Evolutionary conservation across 2,888 invertebrate genomes (phyloP).

Genomic region (Drosophila conformis): DNA sequence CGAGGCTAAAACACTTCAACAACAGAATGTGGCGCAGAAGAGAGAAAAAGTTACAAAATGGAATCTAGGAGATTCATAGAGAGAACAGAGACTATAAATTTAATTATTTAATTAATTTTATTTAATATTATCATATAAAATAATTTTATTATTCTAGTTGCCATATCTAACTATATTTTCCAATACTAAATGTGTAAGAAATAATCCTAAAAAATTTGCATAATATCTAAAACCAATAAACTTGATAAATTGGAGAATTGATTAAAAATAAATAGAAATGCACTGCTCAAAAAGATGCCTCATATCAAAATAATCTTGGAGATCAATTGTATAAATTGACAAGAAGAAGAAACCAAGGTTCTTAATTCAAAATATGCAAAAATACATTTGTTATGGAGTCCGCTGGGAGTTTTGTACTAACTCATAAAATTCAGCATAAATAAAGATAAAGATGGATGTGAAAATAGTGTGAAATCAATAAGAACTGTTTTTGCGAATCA

Average conservation of each 20-base stretch:
- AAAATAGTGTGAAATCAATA: background rate
- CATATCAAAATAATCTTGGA: background rate
- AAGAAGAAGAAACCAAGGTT: background rate
- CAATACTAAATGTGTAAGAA: too few relatives aligned
- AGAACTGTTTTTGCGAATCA: background rate
- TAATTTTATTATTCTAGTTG: too few relatives aligned
- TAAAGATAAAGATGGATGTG: background rate
- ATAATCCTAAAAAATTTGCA: background rate
- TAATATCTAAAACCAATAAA: background rate
- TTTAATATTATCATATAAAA: too few relatives aligned
- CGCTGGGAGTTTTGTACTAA: background rate
- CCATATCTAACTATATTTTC: background rate
- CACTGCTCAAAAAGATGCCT: too few relatives aligned
- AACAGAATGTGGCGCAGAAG: constrained; percentile 14
- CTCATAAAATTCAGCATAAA: background rate
- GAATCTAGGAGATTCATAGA: background rate
- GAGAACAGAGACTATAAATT: too few relatives aligned
- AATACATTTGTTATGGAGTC: background rate
- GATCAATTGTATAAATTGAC: background rate
- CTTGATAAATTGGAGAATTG: background rate
- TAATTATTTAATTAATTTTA: too few relatives aligned
- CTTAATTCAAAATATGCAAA: background rate
- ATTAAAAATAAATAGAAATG: background rate
- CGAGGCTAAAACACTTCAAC: constrained; percentile 47
- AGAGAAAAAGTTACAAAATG: background rate